Evolutionary conservation across 1,140 invertebrate species (phyloP), one percentile per base, ranked within the genome.

Genomic region (Drosophila nikananu): DNA sequence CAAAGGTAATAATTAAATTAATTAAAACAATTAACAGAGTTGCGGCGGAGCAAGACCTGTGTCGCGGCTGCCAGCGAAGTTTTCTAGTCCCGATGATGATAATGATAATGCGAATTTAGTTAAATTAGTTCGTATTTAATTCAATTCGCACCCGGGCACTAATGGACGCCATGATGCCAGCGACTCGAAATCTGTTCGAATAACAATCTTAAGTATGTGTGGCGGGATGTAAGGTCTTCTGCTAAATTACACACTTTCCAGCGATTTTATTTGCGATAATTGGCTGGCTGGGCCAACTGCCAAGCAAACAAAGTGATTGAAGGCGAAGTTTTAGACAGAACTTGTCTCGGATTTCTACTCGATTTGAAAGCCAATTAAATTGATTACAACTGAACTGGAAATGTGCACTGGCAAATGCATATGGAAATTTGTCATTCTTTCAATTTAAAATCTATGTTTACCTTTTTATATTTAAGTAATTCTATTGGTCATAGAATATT

Each of bases 71-170:
- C 23, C 7, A 23, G 30, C 51, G 12, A 59, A 63, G 23, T 78
- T 44, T 79, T 58, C 25, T 64, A 63, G 54, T 39, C 25, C 7
- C 48, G 52, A 78, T 74, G 51, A 70, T 54, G 52, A 65, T 74
- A 49, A 78, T 74, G 51, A 70, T 54, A 57, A 65, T 74, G 78
- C 77, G 66, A 86, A 89, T 79, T 76, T 72, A 70, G 62, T 49
- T 72, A 66, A 90, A 89, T 90, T 89, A 86, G 86, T 77, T 84
- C 59, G 67, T 90, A 86, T 91, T 89, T 90, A 90, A 89, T 90
- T 81, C 75, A 80, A 89, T 89, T 89, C 54, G 67, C 86, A 90
- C 35, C 52, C 39, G 59, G 60, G 41, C 70, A 61, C 61, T 76
- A 86, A 90, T 83, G 58, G 23, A 49, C 49, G 65, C 64, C 64